Evolutionary conservation across 2,113 vertebrate species (phyloP), one percentile per base, ranked within the genome.

Genomic region (Toxotes chatareus): DNA sequence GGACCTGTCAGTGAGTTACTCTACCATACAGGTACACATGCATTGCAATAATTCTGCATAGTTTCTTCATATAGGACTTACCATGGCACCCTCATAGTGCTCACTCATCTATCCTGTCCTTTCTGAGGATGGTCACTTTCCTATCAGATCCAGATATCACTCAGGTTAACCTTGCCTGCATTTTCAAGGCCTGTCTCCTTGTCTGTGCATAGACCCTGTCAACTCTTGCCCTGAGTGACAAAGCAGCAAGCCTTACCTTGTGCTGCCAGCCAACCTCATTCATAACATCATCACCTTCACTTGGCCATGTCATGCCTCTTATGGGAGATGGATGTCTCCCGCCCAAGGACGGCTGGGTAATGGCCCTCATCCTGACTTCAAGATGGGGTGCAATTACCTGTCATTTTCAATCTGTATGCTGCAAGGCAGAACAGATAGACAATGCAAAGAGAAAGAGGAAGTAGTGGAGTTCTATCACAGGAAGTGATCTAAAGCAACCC

Each of bases 241-340:
- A 90, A 91, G 89, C 72, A 73, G 73, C 74, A 80, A 71, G 73
- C 75, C 34, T 94, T 88, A 92, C 94, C 94, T 94, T 94, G 94
- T 85, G 88, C 86, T 79, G 85, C 82, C 86, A 88, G 76, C 84
- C 82, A 65, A 67, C 83, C 89, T 90, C 93, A 94, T 95, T 86
- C 89, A 93, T 93, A 93, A 93, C 91, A 86, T 85, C 94, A 88
- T 94, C 93, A 94, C 93, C 91, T 93, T 92, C 89, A 90, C 91
- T 91, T 89, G 89, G 87, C 86, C 74, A 80, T 93, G 90, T 85
- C 91, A 86, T 55, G 83, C 89, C 90, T 91, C 82, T 82, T 86
- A 82, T 19, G 38, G 70, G 79, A 92, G 92, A 95, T 85, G 79
- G 83, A 94, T 95, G 80, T 64, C 63, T 79, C 57, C 60, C 34